Base-by-base conservation (phyloP, 2,113 vertebrate species). In the Phylloscopus trochiloides region DNA sequence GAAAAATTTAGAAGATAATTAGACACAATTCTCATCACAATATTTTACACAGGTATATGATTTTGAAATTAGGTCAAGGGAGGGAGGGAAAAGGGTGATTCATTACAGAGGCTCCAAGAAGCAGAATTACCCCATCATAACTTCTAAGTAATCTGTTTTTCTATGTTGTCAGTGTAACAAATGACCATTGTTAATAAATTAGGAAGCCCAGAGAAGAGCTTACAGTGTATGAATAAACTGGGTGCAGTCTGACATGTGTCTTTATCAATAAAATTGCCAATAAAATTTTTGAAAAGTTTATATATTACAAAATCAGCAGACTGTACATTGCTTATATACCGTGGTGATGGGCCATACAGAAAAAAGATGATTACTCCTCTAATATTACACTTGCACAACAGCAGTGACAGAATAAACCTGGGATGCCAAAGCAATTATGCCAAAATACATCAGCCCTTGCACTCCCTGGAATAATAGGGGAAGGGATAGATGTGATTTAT, bases 1-100 rank as follows among this genome's bases (percentile, higher is more conserved):
- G 80, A 94, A 92, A 96, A 97, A 83, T 74, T 95, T 94, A 93
- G 75, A 94, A 97, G 97, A 98, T 98, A 97, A 98, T 98, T 98
- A 98, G 97, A 92, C 94, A 93, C 87, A 96, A 76, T 86, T 85
- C 92, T 96, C 95, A 96, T 89, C 94, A 94, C 97, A 94, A 93
- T 98, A 97, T 97, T 98, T 98, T 96, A 96, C 95, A 96, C 88
- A 98, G 97, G 96, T 98, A 97, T 75, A 87, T 88, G 96, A 95
- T 97, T 98, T 97, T 96, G 96, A 98, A 98, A 98, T 98, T 97
- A 97, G 98, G 97, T 98, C 98, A 98, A 91, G 88, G 62, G 71
- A 98, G 88, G 96, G 93, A 98, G 94, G 94, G 94, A 96, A 95
- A 97, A 96, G 63, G 57, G 92, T 98, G 96, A 97, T 97, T 98